Conservation (phyloP, 2,113 vertebrate genomes). For the Arvicanthis niloticus region DNA sequence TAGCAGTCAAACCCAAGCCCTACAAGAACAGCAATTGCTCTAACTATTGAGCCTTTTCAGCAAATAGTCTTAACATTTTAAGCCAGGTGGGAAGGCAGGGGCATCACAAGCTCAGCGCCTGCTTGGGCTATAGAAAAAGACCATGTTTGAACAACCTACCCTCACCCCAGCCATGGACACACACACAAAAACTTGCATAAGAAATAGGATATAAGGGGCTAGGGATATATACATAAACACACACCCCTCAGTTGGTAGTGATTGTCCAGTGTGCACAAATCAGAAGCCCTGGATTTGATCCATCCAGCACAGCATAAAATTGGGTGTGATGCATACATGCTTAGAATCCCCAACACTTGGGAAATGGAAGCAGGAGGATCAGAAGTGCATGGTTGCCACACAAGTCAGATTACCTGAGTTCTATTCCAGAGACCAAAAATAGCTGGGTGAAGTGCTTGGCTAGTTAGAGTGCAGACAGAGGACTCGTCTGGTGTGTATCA, state of each 20-base stretch:
- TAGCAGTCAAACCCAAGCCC: background rate
- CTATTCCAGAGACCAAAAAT: background rate
- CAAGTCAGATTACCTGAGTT: background rate
- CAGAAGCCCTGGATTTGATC: background rate
- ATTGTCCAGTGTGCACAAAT: background rate
- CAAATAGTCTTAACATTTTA: background rate
- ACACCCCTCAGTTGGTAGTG: background rate
- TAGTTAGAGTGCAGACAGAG: background rate
- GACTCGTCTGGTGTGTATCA: background rate
- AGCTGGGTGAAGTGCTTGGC: background rate
- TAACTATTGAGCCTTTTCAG: background rate
- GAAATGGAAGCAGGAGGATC: background rate
- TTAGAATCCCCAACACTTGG: background rate
- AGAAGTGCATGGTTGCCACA: background rate
- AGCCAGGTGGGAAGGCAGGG: background rate
- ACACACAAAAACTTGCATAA: background rate
- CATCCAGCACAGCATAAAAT: background rate
- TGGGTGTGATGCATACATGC: background rate
- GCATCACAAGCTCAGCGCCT: background rate
- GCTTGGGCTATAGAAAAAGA: background rate
- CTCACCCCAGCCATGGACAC: background rate
- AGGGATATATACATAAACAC: background rate
- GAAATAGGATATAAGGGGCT: background rate
- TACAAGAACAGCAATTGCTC: background rate
- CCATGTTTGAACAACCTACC: background rate